Percentiles rank a stretch among this genome's conserved stretches.
Evolutionary conservation across 2,797 vertebrate genomes (phyloP).

Genomic region (Hybognathus amarus): DNA sequence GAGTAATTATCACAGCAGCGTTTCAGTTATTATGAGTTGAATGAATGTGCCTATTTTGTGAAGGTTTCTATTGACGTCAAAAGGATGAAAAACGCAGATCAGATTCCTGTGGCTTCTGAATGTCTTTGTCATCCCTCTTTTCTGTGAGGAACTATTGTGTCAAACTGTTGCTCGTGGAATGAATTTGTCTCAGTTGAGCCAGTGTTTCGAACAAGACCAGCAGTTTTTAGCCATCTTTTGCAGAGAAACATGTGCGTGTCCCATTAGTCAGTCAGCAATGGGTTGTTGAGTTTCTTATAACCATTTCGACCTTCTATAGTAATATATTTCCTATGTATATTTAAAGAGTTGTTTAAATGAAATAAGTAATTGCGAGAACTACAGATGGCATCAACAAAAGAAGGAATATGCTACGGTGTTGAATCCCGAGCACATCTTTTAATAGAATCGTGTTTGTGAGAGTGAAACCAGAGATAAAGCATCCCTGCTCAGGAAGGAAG

Average conservation of each 20-base stretch:
- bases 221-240: conserved; percentile 11
- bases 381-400: neutral
- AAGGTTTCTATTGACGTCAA: conserved; percentile 23
- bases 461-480: conserved; percentile 38
- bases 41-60: neutral
- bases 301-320: neutral
- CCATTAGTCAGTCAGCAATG: conserved; percentile 33
- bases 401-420: neutral
- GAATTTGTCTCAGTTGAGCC: conserved; percentile 35
- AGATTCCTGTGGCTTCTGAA: conserved; percentile 33
- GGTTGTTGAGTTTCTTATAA: conserved; percentile 7
- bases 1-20: neutral
- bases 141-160: conserved; percentile 39
- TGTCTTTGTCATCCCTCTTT: conserved; percentile 28
- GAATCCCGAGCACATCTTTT: conserved; percentile 4
- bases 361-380: neutral
- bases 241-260: neutral
- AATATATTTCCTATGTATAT: neutral
- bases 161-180: conserved; percentile 28
- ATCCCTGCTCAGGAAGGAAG: conserved; percentile 64
- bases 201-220: conserved; percentile 5
- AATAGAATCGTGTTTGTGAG: conserved; percentile 8
- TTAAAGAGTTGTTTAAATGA: no score
- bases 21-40: neutral
- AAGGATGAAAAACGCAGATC: conserved; percentile 4